phyloP scores from a whole-genome alignment of 2,797 vertebrate genomes.

The Enteromius trimaculatus region DNA sequence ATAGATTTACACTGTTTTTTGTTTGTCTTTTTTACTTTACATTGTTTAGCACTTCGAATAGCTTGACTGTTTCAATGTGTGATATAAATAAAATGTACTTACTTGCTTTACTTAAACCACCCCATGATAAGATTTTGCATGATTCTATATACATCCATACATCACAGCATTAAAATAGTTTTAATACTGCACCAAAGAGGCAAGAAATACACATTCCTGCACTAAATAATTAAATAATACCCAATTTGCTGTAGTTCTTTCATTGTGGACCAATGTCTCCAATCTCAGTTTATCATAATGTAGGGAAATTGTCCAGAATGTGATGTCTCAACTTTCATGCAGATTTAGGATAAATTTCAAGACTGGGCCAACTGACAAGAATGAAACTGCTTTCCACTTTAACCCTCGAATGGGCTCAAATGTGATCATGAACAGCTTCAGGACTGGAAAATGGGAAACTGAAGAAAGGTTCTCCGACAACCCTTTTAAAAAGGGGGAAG shows the following conservation, averaged over 20 bases:
- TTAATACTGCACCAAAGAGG: background rate
- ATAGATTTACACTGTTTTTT: no score
- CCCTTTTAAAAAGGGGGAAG: background rate
- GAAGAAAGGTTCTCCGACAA: background rate
- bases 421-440: slow-evolving; percentile 29
- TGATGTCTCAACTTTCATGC: background rate
- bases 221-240: no score
- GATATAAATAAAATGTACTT: no score
- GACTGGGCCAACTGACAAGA: background rate
- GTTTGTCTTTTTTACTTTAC: no score
- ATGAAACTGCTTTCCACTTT: slow-evolving; percentile 45
- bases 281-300: background rate
- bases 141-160: no score
- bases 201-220: background rate
- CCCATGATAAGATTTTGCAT: no score
- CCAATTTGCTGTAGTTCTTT: background rate
- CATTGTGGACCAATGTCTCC: background rate
- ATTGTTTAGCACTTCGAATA: no score
- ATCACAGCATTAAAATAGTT: background rate
- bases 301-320: background rate
- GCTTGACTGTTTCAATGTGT: no score
- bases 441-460: background rate
- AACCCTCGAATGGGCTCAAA: background rate
- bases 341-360: slow-evolving; percentile 42
- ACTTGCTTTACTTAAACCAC: no score